Evolutionary conservation across 2,113 vertebrate species (phyloP).

Genomic region (Chaetorhynchus papuensis): DNA sequence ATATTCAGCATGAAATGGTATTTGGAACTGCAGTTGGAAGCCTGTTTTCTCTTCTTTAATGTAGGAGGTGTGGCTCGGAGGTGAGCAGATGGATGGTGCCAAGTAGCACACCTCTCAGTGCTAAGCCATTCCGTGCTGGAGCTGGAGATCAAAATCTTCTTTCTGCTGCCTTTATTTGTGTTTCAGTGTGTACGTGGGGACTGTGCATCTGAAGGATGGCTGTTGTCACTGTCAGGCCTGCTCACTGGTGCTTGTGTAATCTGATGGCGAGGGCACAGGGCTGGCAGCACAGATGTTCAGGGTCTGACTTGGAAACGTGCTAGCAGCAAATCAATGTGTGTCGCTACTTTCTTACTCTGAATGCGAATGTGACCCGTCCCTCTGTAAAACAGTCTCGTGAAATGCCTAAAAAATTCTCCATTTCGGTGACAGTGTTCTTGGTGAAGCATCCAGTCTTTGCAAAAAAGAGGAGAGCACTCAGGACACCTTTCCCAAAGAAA

Average conservation of each 20-base stretch:
- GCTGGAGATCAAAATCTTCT: slow-evolving; percentile 35
- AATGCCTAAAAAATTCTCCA: background rate
- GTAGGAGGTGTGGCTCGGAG: slow-evolving; percentile 47
- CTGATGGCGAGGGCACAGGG: slow-evolving; percentile 1
- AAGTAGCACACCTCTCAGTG: slow-evolving; percentile 22
- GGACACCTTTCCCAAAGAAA: background rate
- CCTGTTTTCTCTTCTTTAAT: slow-evolving; percentile 49
- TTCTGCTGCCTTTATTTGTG: slow-evolving; percentile 25
- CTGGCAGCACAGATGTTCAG: slow-evolving; percentile 19
- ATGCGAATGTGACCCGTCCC: background rate
- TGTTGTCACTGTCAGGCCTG: slow-evolving; percentile 5
- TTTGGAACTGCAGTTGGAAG: slow-evolving; percentile 63
- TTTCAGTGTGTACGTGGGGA: background rate
- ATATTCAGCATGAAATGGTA: slow-evolving; percentile 29
- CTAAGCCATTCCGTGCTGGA: background rate
- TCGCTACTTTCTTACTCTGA: background rate
- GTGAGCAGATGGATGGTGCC: slow-evolving; percentile 35
- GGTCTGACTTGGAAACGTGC: background rate
- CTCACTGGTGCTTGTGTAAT: slow-evolving; percentile 8
- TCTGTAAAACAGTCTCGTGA: background rate
- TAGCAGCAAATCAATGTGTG: background rate
- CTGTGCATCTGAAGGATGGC: background rate
- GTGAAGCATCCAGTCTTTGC: background rate
- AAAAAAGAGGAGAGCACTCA: background rate
- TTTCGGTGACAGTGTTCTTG: background rate